A percentile compares a stretch with the other conserved stretches of the same genome.
Conservation (phyloP, 2,113 vertebrate species). For the Myotis brandtii region DNA sequence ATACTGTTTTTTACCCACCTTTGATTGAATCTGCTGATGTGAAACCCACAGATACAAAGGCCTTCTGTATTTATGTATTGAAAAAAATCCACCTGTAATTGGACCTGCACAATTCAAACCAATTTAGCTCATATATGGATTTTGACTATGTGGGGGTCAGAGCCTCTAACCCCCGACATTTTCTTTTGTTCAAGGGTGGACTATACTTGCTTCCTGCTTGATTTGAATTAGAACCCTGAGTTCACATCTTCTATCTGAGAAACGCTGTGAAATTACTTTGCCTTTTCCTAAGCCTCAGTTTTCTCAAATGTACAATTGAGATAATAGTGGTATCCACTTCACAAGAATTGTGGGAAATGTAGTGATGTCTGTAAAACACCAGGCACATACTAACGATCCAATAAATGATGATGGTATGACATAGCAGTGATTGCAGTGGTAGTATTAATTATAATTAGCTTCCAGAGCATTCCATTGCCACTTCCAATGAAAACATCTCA, state of each 20-base stretch:
- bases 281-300: neutral
- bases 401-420: neutral
- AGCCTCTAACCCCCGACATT: neutral
- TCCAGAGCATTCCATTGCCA: neutral
- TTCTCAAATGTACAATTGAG: slow-evolving; percentile 13
- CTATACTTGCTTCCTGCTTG: neutral
- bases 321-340: neutral
- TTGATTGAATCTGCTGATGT: neutral
- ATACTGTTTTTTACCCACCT: neutral
- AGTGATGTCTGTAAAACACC: neutral
- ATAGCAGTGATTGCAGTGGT: neutral
- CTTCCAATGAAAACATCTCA: neutral
- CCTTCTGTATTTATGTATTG: neutral
- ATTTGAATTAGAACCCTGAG: slow-evolving; percentile 19
- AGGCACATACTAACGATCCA: slow-evolving; percentile 27
- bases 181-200: neutral
- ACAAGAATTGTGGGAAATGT: neutral
- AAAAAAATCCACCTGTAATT: neutral
- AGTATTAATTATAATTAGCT: slow-evolving; percentile 52
- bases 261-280: slow-evolving; percentile 12
- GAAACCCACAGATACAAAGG: neutral
- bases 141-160: neutral
- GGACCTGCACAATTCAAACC: neutral
- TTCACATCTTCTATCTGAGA: slow-evolving; percentile 22
- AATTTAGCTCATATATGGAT: neutral